Conservation (phyloP, 2,113 vertebrate genomes). For the Rhagologus leucostigma region DNA sequence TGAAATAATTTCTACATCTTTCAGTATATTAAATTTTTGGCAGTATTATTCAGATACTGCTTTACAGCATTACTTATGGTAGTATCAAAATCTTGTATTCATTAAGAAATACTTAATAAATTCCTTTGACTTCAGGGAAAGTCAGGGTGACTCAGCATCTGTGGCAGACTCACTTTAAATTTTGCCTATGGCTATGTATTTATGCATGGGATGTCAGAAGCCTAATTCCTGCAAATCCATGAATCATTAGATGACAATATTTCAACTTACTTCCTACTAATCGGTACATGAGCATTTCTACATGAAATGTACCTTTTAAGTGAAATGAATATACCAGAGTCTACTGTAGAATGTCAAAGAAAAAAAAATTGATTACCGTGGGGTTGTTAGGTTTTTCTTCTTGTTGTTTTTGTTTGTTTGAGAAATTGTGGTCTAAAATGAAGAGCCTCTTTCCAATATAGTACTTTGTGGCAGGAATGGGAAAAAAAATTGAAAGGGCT, state of each 20-base stretch:
- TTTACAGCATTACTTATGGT: accelerated
- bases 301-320: background rate
- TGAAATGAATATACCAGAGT: background rate
- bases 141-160: background rate
- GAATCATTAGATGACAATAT: background rate
- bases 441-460: background rate
- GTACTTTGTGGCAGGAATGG: background rate
- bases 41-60: background rate
- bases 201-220: background rate
- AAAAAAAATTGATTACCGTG: background rate
- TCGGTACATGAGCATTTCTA: background rate
- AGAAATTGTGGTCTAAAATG: background rate
- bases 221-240: background rate
- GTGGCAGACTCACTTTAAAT: background rate
- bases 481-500: background rate
- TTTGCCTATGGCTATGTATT: accelerated
- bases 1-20: background rate
- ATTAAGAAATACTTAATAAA: background rate
- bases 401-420: background rate
- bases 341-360: background rate
- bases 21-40: background rate
- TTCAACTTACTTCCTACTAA: background rate
- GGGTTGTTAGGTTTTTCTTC: background rate
- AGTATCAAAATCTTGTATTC: background rate
- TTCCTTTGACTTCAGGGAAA: background rate